Evolutionary conservation across 2,888 invertebrate species (phyloP).

Genomic region (Cyclophora punctaria): DNA sequence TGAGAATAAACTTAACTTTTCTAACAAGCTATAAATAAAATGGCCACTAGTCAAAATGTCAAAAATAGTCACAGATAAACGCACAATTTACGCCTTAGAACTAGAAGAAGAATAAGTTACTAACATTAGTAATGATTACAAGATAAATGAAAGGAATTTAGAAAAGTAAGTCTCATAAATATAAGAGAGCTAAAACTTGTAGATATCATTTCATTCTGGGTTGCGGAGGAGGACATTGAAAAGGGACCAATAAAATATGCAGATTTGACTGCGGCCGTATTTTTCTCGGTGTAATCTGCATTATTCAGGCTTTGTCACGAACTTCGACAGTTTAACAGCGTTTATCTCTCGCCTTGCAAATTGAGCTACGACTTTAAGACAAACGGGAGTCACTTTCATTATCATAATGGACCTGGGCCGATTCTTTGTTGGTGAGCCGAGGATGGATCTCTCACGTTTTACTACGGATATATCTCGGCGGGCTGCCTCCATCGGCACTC

Average conservation of each 20-base stretch:
- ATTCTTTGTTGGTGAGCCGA: conserved; percentile 67
- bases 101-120: no score
- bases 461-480: conserved; percentile 28
- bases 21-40: no score
- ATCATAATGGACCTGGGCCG: conserved; percentile 70
- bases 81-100: no score
- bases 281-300: conserved; percentile 75
- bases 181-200: conserved; percentile 23
- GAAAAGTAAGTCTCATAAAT: conserved; percentile 2
- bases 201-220: conserved; percentile 41
- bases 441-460: conserved; percentile 55
- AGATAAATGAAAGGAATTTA: no score
- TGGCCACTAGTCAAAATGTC: no score
- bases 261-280: conserved; percentile 73
- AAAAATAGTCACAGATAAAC: no score
- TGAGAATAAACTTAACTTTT: no score
- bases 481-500: conserved; percentile 20
- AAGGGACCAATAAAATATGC: conserved; percentile 73
- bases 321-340: conserved; percentile 76
- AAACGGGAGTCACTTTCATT: conserved; percentile 74
- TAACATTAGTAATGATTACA: no score
- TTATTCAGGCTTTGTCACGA: conserved; percentile 75
- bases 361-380: conserved; percentile 76
- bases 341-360: conserved; percentile 75
- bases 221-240: conserved; percentile 52